Evolutionary conservation across 2,113 vertebrate species (phyloP).

Genomic region (Catharus minimus): DNA sequence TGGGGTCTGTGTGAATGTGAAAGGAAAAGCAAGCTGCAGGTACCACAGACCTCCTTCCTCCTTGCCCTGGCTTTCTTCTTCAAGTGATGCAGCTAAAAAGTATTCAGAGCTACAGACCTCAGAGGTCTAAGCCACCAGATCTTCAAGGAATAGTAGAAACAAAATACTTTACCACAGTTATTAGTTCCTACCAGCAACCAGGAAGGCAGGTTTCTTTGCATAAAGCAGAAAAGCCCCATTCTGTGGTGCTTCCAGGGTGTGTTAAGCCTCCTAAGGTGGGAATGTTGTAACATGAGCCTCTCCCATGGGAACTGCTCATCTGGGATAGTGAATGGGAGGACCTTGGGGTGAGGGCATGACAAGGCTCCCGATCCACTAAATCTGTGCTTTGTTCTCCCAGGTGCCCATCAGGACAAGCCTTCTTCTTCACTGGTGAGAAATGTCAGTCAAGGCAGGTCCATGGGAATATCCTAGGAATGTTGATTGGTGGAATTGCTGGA

Average conservation of each 20-base stretch:
- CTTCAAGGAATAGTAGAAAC: background rate
- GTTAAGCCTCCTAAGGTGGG: background rate
- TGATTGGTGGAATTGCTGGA: constrained; percentile 53
- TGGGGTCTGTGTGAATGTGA: constrained; percentile 78
- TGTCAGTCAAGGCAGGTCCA: constrained; percentile 72
- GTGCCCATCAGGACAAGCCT: constrained; percentile 67
- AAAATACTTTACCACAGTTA: background rate
- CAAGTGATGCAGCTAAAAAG: background rate
- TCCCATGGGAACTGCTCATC: background rate
- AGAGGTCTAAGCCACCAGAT: background rate
- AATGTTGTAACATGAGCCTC: background rate
- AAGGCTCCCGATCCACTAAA: background rate
- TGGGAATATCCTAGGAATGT: constrained; percentile 59
- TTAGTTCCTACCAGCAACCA: background rate
- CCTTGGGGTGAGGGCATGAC: background rate
- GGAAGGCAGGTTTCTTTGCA: background rate
- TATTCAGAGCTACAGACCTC: background rate
- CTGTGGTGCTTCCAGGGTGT: background rate
- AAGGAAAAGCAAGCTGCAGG: constrained; percentile 84
- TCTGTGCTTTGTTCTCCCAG: constrained; percentile 43
- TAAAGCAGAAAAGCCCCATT: background rate
- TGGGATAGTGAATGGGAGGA: background rate
- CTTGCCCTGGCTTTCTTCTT: background rate
- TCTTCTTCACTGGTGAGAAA: constrained; percentile 72
- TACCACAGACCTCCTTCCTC: constrained; percentile 10